Conservation (phyloP, 2,113 vertebrate species). For the Girardinichthys multiradiatus region DNA sequence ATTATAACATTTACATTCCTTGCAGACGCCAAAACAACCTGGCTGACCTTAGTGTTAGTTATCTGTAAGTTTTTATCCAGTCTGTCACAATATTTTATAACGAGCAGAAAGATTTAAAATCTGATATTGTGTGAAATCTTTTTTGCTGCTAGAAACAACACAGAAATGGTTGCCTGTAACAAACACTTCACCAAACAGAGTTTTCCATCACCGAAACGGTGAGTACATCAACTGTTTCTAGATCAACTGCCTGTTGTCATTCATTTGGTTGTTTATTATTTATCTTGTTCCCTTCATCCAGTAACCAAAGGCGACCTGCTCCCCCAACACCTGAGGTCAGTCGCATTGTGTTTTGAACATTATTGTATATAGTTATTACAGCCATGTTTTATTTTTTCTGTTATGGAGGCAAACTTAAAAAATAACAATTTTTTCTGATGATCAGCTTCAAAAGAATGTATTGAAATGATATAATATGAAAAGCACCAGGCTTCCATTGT, state of each 20-base stretch:
- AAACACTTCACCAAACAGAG: conserved; percentile 7
- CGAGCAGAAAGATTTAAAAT: background rate
- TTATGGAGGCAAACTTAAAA: no score
- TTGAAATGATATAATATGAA: background rate
- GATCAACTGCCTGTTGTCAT: background rate
- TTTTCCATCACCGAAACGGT: conserved; percentile 44
- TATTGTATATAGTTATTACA: background rate
- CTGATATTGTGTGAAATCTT: conserved; percentile 2
- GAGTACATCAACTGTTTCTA: conserved; percentile 1
- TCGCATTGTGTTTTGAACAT: background rate
- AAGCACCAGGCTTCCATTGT: no score
- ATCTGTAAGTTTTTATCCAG: conserved; percentile 21
- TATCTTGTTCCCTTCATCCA: conserved; percentile 21
- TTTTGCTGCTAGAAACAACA: conserved; percentile 17
- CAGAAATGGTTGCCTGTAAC: background rate
- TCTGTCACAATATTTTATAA: background rate
- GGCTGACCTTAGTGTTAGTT: conserved; percentile 13
- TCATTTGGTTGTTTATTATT: background rate
- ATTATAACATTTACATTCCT: background rate
- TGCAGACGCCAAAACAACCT: conserved; percentile 28
- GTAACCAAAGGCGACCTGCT: conserved; percentile 10
- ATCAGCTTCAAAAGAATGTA: background rate
- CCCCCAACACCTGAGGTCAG: conserved; percentile 10
- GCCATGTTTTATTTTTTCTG: no score
- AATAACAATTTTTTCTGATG: background rate